These are phyloP conservation scores for Notechis scutatus DNA, from an alignment of 2,113 vertebrate species.

Conservation along the genomic window DNA sequence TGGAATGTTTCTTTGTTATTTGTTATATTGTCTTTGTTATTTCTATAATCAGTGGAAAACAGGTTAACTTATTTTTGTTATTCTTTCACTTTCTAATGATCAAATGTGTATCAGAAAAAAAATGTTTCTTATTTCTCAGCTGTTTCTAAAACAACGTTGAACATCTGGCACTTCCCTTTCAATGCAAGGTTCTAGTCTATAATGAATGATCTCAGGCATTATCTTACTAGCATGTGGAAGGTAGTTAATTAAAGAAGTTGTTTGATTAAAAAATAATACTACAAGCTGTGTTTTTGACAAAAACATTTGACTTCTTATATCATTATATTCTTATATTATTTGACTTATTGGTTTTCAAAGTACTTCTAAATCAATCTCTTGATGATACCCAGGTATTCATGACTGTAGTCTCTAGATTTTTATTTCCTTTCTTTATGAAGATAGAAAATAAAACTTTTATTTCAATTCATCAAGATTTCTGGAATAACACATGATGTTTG, in stretches of 20 bases:
- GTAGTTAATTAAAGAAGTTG: neutral
- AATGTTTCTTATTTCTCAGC: neutral
- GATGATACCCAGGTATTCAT: neutral
- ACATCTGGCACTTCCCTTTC: neutral
- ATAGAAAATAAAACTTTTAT: neutral
- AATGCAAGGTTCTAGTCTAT: neutral
- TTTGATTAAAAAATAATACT: neutral
- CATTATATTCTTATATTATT: too few species aligned
- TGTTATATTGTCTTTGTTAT: neutral
- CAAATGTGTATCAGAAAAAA: neutral
- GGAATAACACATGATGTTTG: neutral
- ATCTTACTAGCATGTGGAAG: neutral
- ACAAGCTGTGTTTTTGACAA: neutral
- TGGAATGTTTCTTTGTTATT: neutral
- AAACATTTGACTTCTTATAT: neutral
- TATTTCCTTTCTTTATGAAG: neutral
- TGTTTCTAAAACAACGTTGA: neutral
- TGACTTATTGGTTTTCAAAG: neutral
- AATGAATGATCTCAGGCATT: neutral
- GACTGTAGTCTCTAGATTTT: neutral
- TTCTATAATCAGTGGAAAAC: neutral
- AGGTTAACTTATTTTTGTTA: neutral
- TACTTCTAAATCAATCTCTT: neutral
- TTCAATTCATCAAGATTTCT: neutral
- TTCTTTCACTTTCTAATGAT: neutral